These are phyloP conservation scores for Pangasianodon gigas DNA, from an alignment of 2,113 vertebrate genomes.

Conservation along the genomic window DNA sequence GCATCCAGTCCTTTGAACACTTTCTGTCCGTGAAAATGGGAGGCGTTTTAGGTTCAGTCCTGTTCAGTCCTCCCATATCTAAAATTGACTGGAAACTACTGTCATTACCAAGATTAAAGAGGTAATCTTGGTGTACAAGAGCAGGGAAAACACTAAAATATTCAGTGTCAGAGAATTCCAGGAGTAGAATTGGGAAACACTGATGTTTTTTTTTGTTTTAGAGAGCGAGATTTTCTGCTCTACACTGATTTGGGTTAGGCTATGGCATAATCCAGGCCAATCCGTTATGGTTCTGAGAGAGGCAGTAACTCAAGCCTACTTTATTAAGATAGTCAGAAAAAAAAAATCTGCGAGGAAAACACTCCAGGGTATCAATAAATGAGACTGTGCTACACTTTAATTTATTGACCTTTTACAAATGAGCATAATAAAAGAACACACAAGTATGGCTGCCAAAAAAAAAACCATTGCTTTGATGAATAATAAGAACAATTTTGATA, in stretches of 20 bases:
- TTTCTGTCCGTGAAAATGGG: not conserved
- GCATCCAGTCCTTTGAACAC: not conserved
- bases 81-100: not conserved
- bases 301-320: not conserved
- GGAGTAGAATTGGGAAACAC: not conserved
- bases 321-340: not conserved
- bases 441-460: conserved; percentile 29
- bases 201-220: not conserved
- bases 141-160: not conserved
- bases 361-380: not conserved
- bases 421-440: conserved; percentile 46
- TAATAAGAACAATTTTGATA: conserved; percentile 10
- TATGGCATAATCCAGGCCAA: not conserved
- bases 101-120: not conserved
- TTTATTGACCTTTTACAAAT: conserved; percentile 69
- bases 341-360: not conserved
- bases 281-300: not conserved
- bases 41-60: not conserved
- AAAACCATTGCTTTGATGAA: not conserved
- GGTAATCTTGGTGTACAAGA: not conserved
- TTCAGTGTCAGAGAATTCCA: not conserved
- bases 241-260: not conserved
- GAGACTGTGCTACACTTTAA: conserved; percentile 52
- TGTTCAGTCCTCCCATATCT: not conserved
- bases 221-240: not conserved